Conservation (phyloP, 2,113 vertebrate genomes). For the Mystacornis crossleyi region DNA sequence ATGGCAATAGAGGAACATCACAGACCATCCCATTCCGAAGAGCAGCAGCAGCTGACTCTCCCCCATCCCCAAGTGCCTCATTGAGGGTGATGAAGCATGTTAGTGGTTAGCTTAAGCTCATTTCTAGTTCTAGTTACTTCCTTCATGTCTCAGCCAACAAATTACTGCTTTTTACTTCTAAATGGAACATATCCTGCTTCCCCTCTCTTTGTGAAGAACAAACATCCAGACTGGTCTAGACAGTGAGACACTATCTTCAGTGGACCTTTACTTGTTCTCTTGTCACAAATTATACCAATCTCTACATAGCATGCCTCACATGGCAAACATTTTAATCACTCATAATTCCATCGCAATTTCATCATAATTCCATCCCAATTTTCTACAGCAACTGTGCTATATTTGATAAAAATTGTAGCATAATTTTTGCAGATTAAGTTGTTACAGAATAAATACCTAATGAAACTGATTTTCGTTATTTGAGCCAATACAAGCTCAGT, state of each 20-base stretch:
- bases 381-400: neutral
- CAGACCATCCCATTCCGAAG: neutral
- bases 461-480: neutral
- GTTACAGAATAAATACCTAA: neutral
- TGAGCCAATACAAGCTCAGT: neutral
- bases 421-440: neutral
- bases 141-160: neutral
- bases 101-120: neutral
- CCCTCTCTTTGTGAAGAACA: neutral
- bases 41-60: neutral
- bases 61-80: neutral
- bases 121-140: neutral
- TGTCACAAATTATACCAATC: neutral
- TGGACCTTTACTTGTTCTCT: neutral
- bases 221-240: neutral
- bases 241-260: neutral
- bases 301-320: neutral
- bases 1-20: neutral
- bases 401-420: neutral
- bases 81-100: rapidly evolving
- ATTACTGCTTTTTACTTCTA: neutral
- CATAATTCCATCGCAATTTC: neutral
- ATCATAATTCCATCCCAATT: neutral
- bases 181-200: neutral
- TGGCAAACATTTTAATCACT: neutral